Conservation (phyloP, 2,888 invertebrate species). For the Branchipolynoe longqiensis region DNA sequence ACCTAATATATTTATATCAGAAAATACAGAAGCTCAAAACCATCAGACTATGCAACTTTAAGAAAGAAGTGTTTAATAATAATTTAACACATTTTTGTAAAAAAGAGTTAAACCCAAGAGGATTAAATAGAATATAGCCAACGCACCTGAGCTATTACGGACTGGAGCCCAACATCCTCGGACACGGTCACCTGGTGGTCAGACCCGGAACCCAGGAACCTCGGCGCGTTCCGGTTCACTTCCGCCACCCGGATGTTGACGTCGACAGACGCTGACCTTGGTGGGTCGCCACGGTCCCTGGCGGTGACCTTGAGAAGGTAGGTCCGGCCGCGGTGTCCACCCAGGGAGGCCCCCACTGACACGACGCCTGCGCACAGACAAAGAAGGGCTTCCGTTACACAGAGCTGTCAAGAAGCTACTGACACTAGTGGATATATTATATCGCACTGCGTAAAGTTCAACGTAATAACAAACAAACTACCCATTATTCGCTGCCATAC, state of each 20-base stretch:
- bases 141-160: constrained; percentile 89
- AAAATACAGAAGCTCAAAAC: too few relatives aligned
- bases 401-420: neutral
- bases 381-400: neutral
- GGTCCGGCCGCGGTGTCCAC: constrained; percentile 83
- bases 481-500: too few relatives aligned
- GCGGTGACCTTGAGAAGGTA: constrained; percentile 89
- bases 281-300: constrained; percentile 92
- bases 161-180: constrained; percentile 95
- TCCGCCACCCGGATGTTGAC: constrained; percentile 86
- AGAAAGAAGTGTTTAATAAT: too few relatives aligned
- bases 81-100: too few relatives aligned
- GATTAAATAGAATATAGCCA: too few relatives aligned
- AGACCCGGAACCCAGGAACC: constrained; percentile 84
- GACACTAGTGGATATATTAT: neutral
- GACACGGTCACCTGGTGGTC: constrained; percentile 90
- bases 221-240: constrained; percentile 90
- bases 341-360: constrained; percentile 85
- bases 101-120: too few relatives aligned
- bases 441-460: too few relatives aligned
- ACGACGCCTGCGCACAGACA: constrained; percentile 87
- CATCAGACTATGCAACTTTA: too few relatives aligned
- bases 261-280: constrained; percentile 89
- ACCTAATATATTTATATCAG: too few relatives aligned
- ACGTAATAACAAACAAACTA: too few relatives aligned